Conservation (phyloP, 2,797 vertebrate species). For the Lepidocolaptes lacrymiger region DNA sequence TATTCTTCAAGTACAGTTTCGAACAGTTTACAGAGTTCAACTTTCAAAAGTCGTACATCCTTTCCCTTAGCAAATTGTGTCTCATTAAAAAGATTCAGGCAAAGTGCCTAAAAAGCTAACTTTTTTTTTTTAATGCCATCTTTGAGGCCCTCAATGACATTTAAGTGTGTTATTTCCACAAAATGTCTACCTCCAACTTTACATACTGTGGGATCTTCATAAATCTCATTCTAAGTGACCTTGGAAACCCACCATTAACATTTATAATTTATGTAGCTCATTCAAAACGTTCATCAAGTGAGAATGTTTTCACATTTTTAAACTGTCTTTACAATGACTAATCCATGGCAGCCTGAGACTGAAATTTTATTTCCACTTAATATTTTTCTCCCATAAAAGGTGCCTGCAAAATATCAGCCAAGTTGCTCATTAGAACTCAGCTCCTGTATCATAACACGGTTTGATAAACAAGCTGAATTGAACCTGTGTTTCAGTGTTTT, state of each 20-base stretch:
- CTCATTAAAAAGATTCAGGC: background rate
- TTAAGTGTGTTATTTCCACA: background rate
- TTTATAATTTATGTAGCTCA: background rate
- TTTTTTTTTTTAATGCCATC: background rate
- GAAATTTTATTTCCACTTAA: slow-evolving; percentile 2
- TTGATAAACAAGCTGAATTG: background rate
- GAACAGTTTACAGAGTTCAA: background rate
- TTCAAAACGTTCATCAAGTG: background rate
- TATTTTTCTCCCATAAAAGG: background rate
- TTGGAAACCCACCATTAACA: background rate
- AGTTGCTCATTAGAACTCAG: background rate
- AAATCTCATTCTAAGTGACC: background rate
- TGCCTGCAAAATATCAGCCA: background rate
- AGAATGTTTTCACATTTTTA: background rate
- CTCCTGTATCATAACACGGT: background rate
- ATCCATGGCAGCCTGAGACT: background rate
- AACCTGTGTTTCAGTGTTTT: background rate
- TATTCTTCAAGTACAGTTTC: background rate
- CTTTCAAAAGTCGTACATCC: background rate
- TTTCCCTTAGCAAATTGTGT: background rate
- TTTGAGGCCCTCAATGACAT: background rate
- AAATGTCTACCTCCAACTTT: background rate
- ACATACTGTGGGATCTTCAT: background rate
- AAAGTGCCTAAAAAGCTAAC: background rate
- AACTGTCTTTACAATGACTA: background rate